Evolutionary conservation across 2,113 vertebrate genomes (phyloP).

Genomic region (Tretioscincus oriximinensis): DNA sequence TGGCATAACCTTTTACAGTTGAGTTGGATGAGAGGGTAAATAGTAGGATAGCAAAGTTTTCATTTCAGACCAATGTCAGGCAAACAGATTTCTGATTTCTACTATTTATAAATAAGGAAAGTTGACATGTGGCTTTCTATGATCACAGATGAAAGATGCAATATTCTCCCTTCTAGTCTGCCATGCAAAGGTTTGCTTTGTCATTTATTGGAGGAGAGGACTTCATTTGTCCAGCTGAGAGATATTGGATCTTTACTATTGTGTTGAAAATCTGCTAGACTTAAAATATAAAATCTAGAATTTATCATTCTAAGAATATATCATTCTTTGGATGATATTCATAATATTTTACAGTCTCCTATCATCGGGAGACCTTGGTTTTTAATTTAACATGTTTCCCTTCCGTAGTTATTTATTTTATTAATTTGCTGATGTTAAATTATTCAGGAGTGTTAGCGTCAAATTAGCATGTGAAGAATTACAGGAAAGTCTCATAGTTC

Average conservation of each 20-base stretch:
- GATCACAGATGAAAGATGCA: not conserved
- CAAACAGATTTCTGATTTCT: rapidly evolving
- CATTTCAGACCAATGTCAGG: constrained; percentile 24
- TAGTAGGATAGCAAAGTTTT: not conserved
- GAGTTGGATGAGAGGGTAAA: no score
- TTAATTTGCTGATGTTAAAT: constrained; percentile 21
- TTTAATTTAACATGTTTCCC: constrained; percentile 20
- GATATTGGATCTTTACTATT: not conserved
- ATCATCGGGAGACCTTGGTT: constrained; percentile 11
- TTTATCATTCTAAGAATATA: no score
- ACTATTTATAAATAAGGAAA: not conserved
- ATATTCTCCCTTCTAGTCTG: not conserved
- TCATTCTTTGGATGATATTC: not conserved
- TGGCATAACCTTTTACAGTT: constrained; percentile 50
- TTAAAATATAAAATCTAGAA: no score
- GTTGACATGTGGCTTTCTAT: not conserved
- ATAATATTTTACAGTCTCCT: not conserved
- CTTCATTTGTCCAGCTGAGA: not conserved
- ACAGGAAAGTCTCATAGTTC: constrained; percentile 3
- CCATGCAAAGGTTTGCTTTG: not conserved
- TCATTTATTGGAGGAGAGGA: not conserved
- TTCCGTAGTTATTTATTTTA: constrained; percentile 21
- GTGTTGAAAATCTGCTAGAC: not conserved
- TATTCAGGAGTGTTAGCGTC: constrained; percentile 12
- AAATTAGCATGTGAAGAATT: constrained; percentile 19